Evolutionary conservation across 2,113 vertebrate species (phyloP), one percentile per base, ranked within the genome.

Genomic region (Gambusia holbrooki): DNA sequence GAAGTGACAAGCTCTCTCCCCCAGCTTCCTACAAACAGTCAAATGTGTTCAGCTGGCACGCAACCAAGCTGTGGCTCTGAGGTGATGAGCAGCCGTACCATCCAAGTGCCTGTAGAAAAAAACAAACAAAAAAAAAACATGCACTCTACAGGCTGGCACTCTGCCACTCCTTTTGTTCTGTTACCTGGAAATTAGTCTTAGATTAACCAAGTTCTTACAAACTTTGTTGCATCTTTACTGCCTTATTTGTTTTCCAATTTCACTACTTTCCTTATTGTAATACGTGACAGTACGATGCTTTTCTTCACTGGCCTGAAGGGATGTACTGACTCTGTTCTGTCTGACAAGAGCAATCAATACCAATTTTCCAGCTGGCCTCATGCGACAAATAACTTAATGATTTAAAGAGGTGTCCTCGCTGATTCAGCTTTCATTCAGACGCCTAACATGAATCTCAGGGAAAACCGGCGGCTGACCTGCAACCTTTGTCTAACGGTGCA

Each of bases 351-450:
- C 69, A 70, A 14, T 80, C 60, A 66, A 71, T 69, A 78, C 12
- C 30, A 69, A 78, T 73, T 72, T 62, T 69, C 10, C 37, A 62
- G 32, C 25, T 63, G 71, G 48, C 63, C 64, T 72, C 66, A 42
- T 11, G 45, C 28, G 48, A 70, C 73, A 67, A 69, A 74, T 58
- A 64, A 58, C 19, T 74, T 35, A 73, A 35, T 19, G 72, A 72
- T 60, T 60, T 40, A 37, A 22, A 76, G 54, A 22, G 67, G 61
- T 32, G 40, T 19, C 25, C 61, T 45, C 17, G 42, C 22, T 76
- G 40, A 68, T 42, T 29, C 35, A 13, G 33, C 60, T 3, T 69
- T 73, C 74, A 42, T 69, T 80, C 67, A 68, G 45, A 2, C 13
- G 14, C 29, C 28, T 54, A 69, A 42, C 75, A 69, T 14, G 65